A percentile compares a stretch with the other conserved stretches of the same genome.
Conservation (phyloP, 2,888 invertebrate genomes). For the Folsomia candida region DNA sequence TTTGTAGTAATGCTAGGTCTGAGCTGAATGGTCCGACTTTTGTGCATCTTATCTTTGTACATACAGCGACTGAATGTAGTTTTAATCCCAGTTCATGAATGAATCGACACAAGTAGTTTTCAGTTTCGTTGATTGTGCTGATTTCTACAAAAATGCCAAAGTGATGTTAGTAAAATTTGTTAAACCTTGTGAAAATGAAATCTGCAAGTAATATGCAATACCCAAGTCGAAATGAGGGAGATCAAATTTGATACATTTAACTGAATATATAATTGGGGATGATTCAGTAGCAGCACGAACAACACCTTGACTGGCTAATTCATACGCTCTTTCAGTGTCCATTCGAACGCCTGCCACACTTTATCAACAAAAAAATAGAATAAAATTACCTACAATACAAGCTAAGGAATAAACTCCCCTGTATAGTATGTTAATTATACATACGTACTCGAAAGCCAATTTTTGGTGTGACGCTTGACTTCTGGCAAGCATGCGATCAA, state of each 20-base stretch:
- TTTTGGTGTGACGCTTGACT: slow-evolving; percentile 82
- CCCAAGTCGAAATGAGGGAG: slow-evolving; percentile 82
- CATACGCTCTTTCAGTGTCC: slow-evolving; percentile 84
- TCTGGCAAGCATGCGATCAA: slow-evolving; percentile 73
- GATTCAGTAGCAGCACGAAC: slow-evolving; percentile 70
- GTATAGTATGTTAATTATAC: no score
- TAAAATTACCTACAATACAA: slow-evolving; percentile 1
- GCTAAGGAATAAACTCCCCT: slow-evolving; percentile 1
- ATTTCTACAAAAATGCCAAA: slow-evolving; percentile 63
- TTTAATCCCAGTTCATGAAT: slow-evolving; percentile 79
- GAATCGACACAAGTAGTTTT: slow-evolving; percentile 71
- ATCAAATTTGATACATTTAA: slow-evolving; percentile 77
- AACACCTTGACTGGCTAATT: slow-evolving; percentile 77
- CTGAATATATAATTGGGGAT: slow-evolving; percentile 76
- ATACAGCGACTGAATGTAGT: slow-evolving; percentile 75
- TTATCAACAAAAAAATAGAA: neutral
- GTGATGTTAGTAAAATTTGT: neutral
- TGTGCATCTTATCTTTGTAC: slow-evolving; percentile 74
- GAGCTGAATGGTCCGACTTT: slow-evolving; percentile 77
- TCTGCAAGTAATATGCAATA: slow-evolving; percentile 56
- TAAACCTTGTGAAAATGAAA: no score
- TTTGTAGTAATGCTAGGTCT: slow-evolving; percentile 71
- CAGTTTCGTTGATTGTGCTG: slow-evolving; percentile 80
- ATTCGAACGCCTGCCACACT: slow-evolving; percentile 69
- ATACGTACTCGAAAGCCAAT: slow-evolving; percentile 26